Percentiles rank a stretch among this genome's conserved stretches.
Conservation (phyloP, 2,888 invertebrate species). For the Drosophila macrospina region DNA sequence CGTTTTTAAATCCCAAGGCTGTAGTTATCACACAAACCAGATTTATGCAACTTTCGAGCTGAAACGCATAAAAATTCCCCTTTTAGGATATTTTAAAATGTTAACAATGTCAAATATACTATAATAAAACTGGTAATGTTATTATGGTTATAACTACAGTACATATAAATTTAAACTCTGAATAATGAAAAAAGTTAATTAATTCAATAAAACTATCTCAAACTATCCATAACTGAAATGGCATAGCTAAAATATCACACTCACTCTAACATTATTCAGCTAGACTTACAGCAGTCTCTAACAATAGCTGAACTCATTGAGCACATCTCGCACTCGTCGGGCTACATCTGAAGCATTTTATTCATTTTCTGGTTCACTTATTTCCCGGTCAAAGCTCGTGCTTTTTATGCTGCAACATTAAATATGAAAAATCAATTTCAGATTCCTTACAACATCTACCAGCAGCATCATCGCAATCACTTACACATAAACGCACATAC, state of each 20-base stretch:
- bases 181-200: no score
- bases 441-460: slow-evolving; percentile 50
- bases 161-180: no score
- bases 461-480: slow-evolving; percentile 48
- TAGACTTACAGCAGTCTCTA: not conserved
- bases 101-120: no score
- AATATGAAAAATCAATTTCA: slow-evolving; percentile 75
- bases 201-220: no score
- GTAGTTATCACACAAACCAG: slow-evolving; percentile 25
- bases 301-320: not conserved
- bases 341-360: slow-evolving; percentile 9
- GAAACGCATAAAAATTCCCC: no score
- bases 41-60: no score
- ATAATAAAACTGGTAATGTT: no score
- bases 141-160: no score
- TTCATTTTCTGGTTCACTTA: slow-evolving; percentile 36
- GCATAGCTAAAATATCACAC: no score
- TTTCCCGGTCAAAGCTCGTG: not conserved
- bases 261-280: no score
- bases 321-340: slow-evolving; percentile 9
- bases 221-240: no score
- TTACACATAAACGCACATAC: slow-evolving; percentile 17
- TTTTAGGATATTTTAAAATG: no score
- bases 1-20: slow-evolving; percentile 29
- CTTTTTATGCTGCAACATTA: slow-evolving; percentile 44